Percentiles rank a stretch among this genome's conserved stretches.
phyloP scores from a whole-genome alignment of 1,140 invertebrate genomes.

The Drosophila asahinai region DNA sequence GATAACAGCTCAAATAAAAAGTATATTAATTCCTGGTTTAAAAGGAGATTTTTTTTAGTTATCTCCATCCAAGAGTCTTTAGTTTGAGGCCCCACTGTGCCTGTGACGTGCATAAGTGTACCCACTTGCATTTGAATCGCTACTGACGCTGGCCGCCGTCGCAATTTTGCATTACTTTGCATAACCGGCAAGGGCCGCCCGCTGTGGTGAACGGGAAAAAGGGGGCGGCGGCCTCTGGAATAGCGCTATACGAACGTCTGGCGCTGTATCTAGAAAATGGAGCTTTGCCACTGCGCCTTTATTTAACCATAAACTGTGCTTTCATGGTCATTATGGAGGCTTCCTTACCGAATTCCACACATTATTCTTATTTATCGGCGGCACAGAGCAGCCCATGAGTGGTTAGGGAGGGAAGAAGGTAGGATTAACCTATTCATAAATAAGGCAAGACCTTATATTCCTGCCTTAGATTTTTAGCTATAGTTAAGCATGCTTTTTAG shows the following conservation, averaged over 20 bases:
- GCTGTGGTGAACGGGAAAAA: slow-evolving; percentile 12
- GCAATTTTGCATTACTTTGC: slow-evolving; percentile 81
- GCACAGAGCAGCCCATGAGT: slow-evolving; percentile 34
- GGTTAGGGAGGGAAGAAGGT: not conserved
- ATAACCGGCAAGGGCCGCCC: slow-evolving; percentile 55
- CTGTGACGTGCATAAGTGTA: slow-evolving; percentile 42
- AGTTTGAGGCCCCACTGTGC: slow-evolving; percentile 20
- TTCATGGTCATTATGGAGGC: slow-evolving; percentile 70
- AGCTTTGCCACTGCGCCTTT: slow-evolving; percentile 58
- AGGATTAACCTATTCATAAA: slow-evolving; percentile 36
- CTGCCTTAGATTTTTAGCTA: not conserved
- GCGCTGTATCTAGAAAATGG: slow-evolving; percentile 42
- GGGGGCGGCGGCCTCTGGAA: slow-evolving; percentile 4
- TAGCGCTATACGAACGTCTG: slow-evolving; percentile 10
- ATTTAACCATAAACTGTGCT: slow-evolving; percentile 78
- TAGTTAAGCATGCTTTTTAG: not conserved
- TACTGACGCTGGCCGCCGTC: slow-evolving; percentile 51
- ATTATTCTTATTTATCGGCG: slow-evolving; percentile 75
- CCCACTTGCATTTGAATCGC: slow-evolving; percentile 76
- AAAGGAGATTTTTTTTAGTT: too few relatives aligned
- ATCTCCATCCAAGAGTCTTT: not conserved
- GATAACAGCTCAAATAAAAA: too few relatives aligned
- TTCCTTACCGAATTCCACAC: slow-evolving; percentile 44
- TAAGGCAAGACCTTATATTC: not conserved
- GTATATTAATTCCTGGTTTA: too few relatives aligned